A percentile compares a stretch with the other conserved stretches of the same genome.
phyloP scores from a whole-genome alignment of 1,140 invertebrate genomes.

The Neodiprion lecontei region DNA sequence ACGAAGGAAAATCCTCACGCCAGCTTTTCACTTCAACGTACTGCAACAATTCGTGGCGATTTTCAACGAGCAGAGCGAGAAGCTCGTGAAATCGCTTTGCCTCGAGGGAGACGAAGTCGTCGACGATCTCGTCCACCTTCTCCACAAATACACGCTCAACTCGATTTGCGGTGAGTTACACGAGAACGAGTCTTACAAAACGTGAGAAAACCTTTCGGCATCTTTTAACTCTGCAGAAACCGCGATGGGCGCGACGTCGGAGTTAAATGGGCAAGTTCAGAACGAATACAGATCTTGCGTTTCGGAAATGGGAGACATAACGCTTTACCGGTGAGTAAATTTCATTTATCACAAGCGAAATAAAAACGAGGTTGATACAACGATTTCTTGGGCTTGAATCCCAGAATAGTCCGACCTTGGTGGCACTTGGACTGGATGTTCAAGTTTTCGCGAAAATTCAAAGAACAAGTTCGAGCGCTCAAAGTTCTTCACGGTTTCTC shows the following conservation, averaged over 20 bases:
- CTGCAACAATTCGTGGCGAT: conserved; percentile 78
- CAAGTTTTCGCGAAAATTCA: background rate
- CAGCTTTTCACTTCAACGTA: conserved; percentile 91
- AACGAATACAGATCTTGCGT: conserved; percentile 42
- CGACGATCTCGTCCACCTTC: conserved; percentile 64
- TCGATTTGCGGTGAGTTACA: conserved; percentile 68
- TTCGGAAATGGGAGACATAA: conserved; percentile 29
- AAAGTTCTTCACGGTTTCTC: conserved; percentile 23
- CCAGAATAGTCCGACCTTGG: conserved; percentile 14
- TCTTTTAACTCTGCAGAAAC: conserved; percentile 30
- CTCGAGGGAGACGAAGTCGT: conserved; percentile 43
- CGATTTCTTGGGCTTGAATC: no score
- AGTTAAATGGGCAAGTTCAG: conserved; percentile 31
- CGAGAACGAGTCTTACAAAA: no score
- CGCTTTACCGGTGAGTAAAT: conserved; percentile 28
- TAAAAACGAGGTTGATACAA: no score
- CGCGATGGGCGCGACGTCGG: conserved; percentile 36
- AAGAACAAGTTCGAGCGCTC: conserved; percentile 13
- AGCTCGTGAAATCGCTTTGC: conserved; percentile 62
- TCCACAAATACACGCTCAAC: conserved; percentile 69
- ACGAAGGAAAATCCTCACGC: conserved; percentile 84
- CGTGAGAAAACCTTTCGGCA: conserved; percentile 62
- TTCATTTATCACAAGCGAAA: no score
- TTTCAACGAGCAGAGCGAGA: conserved; percentile 69
- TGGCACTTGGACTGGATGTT: conserved; percentile 18